Conservation (phyloP, 2,797 vertebrate species). For the Cetoscarus ocellatus region DNA sequence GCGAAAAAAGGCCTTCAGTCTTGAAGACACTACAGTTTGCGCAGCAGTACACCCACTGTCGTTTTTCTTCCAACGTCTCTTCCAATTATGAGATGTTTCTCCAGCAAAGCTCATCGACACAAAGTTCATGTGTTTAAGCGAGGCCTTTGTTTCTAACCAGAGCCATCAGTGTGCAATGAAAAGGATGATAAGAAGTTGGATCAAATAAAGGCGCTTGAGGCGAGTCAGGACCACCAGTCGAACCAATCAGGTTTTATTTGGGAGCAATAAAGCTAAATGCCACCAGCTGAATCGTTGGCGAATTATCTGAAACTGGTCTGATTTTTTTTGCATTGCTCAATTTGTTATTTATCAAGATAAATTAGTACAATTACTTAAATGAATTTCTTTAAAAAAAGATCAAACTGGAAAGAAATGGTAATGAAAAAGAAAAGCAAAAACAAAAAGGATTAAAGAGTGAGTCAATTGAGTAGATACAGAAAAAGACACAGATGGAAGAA, state of each 20-base stretch:
- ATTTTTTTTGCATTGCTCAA: slow-evolving; percentile 19
- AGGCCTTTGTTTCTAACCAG: slow-evolving; percentile 44
- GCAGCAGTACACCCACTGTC: slow-evolving; percentile 31
- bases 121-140: slow-evolving; percentile 37
- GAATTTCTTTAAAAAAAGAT: slow-evolving; percentile 6
- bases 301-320: slow-evolving; percentile 28
- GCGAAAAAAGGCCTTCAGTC: slow-evolving; percentile 53
- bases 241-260: slow-evolving; percentile 46
- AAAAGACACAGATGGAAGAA: not conserved
- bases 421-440: not conserved
- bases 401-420: slow-evolving; percentile 6
- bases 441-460: not conserved
- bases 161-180: slow-evolving; percentile 12
- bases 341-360: slow-evolving; percentile 39
- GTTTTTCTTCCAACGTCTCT: slow-evolving; percentile 33
- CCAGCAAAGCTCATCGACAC: slow-evolving; percentile 30
- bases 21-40: slow-evolving; percentile 44
- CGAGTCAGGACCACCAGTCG: slow-evolving; percentile 25
- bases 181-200: slow-evolving; percentile 30
- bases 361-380: slow-evolving; percentile 14
- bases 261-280: slow-evolving; percentile 38
- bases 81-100: slow-evolving; percentile 60
- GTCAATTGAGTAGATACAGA: not conserved
- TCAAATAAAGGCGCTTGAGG: slow-evolving; percentile 42
- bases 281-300: slow-evolving; percentile 19